Evolutionary conservation across 2,113 vertebrate genomes (phyloP).

Genomic region (Clupea harengus): DNA sequence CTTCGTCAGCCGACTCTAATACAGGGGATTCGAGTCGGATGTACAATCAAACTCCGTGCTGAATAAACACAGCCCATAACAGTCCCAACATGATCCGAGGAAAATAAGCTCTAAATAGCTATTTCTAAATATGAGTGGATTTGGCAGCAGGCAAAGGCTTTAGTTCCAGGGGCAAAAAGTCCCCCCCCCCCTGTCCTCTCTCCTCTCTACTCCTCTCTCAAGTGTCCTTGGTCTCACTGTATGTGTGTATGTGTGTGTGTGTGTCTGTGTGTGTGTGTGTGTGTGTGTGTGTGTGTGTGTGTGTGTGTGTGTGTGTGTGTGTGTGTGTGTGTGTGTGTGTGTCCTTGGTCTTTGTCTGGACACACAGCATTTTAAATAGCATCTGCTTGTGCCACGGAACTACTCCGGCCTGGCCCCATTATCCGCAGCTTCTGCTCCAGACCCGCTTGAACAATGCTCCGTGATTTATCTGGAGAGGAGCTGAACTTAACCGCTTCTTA

Average conservation of each 20-base stretch:
- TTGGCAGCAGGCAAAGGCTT: background rate
- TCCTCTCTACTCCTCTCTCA: background rate
- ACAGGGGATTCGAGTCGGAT: background rate
- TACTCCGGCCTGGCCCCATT: background rate
- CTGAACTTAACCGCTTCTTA: slow-evolving; percentile 14
- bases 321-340: no score
- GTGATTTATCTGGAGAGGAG: slow-evolving; percentile 27
- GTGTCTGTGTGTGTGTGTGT: no score
- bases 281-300: no score
- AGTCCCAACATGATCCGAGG: background rate
- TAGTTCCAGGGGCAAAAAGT: background rate
- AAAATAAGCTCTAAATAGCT: background rate
- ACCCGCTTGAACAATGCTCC: background rate
- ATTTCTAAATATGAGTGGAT: background rate
- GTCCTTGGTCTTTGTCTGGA: background rate
- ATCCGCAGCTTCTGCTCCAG: background rate
- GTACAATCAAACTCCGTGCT: background rate
- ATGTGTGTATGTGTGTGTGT: no score
- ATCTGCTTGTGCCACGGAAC: background rate
- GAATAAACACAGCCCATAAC: background rate
- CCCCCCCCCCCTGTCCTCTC: background rate
- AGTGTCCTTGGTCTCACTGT: no score
- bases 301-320: no score
- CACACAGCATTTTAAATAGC: background rate
- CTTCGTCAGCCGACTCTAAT: background rate